These are phyloP conservation scores for Oenanthe oenanthe DNA, from an alignment of 2,113 vertebrate species.

Conservation along the genomic window DNA sequence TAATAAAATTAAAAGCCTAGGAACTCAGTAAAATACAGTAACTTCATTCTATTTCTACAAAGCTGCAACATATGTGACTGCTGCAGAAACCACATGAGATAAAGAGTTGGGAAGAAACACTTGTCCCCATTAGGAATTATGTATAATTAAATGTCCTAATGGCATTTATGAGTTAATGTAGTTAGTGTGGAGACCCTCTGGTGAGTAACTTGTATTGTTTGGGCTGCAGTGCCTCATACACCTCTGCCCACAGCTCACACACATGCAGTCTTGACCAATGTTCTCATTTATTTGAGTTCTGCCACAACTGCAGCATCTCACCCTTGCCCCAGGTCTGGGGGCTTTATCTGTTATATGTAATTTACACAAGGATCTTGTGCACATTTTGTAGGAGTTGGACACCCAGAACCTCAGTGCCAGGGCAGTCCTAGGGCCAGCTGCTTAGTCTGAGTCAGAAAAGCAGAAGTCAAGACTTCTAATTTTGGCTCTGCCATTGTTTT, in stretches of 20 bases:
- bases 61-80: neutral
- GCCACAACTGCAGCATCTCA: neutral
- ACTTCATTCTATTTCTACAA: neutral
- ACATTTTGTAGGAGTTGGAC: accelerated
- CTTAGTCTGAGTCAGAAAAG: neutral
- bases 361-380: neutral
- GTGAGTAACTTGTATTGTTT: neutral
- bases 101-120: neutral
- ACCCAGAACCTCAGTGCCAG: neutral
- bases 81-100: neutral
- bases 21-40: neutral
- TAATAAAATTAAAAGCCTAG: neutral
- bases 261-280: accelerated
- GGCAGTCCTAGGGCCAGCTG: too few species aligned
- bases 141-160: too few species aligned
- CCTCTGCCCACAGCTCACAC: neutral
- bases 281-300: neutral
- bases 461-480: slow-evolving; percentile 11
- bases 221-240: neutral
- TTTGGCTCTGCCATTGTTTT: neutral
- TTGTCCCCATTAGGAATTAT: neutral
- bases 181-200: neutral
- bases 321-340: neutral
- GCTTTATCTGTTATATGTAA: neutral
- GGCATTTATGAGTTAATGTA: neutral